Evolutionary conservation across 2,888 invertebrate genomes (phyloP).

Genomic region (Dicyrtoma fusca): DNA sequence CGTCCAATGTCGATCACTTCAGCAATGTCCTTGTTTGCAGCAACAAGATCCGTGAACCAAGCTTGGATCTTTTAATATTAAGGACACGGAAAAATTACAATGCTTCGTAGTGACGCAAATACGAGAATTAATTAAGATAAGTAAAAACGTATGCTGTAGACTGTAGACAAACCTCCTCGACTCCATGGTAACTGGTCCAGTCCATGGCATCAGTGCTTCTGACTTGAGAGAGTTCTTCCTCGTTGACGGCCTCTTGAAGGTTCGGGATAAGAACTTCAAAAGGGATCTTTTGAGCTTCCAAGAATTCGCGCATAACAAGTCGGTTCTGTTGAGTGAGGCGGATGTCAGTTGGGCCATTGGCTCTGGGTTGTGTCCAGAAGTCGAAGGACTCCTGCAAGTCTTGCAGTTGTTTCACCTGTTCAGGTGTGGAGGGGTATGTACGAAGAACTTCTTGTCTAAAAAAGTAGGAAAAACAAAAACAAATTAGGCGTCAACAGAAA

Average conservation of each 20-base stretch:
- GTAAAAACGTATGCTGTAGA: too few relatives aligned
- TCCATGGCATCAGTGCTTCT: not conserved
- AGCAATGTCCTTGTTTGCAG: conserved; percentile 49
- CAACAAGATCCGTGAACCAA: conserved; percentile 52
- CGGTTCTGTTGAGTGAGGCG: conserved; percentile 69
- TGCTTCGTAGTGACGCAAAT: too few relatives aligned
- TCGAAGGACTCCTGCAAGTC: conserved; percentile 63
- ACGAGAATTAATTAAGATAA: too few relatives aligned
- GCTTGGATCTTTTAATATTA: conserved; percentile 55
- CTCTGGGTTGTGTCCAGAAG: conserved; percentile 67
- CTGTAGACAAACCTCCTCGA: conserved; percentile 25
- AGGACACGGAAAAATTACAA: too few relatives aligned
- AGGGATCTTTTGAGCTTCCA: conserved; percentile 68
- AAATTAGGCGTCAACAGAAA: too few relatives aligned
- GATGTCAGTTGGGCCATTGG: conserved; percentile 68
- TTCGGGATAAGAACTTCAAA: conserved; percentile 72
- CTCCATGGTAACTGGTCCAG: conserved; percentile 67
- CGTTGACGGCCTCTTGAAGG: conserved; percentile 63
- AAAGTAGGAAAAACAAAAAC: too few relatives aligned
- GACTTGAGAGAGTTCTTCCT: not conserved
- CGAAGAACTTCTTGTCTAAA: conserved; percentile 27
- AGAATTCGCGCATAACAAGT: conserved; percentile 65
- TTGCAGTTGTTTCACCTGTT: conserved; percentile 61
- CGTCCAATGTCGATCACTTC: conserved; percentile 55
- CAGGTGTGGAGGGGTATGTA: conserved; percentile 60